Conservation (phyloP, 2,113 vertebrate species). For the Dicaeum eximium region DNA sequence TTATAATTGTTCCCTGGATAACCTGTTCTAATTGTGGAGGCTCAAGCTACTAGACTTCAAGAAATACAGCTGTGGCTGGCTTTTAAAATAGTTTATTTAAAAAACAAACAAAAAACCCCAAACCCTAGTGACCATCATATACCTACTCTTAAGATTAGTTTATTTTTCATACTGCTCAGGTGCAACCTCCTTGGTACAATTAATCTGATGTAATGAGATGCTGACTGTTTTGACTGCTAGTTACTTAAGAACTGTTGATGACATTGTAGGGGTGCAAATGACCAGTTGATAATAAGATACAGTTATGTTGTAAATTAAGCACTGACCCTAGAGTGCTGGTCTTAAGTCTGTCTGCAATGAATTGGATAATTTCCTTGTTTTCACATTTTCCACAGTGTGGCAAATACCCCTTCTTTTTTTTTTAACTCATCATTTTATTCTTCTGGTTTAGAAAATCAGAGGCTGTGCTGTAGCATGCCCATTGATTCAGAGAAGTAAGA, state of each 20-base stretch:
- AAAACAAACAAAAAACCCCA: not conserved
- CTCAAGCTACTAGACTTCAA: not conserved
- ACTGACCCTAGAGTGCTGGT: not conserved
- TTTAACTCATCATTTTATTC: not conserved
- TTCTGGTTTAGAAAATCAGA: not conserved
- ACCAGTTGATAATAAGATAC: not conserved
- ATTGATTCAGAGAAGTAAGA: not conserved
- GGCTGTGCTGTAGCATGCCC: not conserved
- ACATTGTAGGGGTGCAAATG: accelerated
- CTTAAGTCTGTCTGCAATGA: not conserved
- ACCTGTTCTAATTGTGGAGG: accelerated
- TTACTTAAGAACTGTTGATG: not conserved
- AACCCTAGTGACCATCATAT: not conserved
- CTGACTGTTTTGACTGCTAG: not conserved
- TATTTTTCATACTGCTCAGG: not conserved
- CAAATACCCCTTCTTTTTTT: accelerated
- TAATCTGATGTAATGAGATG: not conserved
- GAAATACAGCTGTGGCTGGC: not conserved
- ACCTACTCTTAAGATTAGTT: not conserved
- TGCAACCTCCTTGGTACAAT: not conserved
- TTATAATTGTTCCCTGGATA: not conserved
- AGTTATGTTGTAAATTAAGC: not conserved
- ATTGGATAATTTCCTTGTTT: not conserved
- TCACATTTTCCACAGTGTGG: not conserved
- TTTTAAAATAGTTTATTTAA: not conserved